These are phyloP conservation scores for Taeniopygia guttata DNA, from an alignment of 2,797 vertebrate species.

Conservation along the genomic window DNA sequence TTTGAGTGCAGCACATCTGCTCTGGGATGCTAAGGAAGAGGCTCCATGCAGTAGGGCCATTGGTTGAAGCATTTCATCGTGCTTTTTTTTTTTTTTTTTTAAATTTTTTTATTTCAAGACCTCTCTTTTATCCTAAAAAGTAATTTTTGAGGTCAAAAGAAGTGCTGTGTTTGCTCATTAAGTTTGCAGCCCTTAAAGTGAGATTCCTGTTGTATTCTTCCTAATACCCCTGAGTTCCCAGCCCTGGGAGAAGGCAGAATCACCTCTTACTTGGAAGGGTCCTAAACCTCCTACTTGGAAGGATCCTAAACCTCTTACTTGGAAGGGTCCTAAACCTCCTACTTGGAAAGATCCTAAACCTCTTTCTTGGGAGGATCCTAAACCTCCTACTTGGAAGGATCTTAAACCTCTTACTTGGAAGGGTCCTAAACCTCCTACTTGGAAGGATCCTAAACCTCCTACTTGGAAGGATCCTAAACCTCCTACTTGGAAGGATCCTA, in stretches of 20 bases:
- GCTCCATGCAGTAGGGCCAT: not conserved
- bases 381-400: no score
- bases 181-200: not conserved
- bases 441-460: no score
- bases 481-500: no score
- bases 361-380: no score
- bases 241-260: not conserved
- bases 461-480: no score
- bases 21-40: not conserved
- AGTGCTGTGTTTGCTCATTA: slow-evolving; percentile 1
- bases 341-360: no score
- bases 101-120: not conserved
- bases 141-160: slow-evolving; percentile 37
- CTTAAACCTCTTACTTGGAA: no score
- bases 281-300: not conserved
- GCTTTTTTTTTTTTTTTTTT: not conserved
- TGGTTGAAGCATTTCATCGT: not conserved
- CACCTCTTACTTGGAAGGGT: not conserved
- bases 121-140: slow-evolving; percentile 13
- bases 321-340: not conserved
- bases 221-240: not conserved
- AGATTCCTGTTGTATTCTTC: not conserved
- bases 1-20: slow-evolving; percentile 63
- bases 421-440: no score
- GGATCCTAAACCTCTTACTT: not conserved